A percentile compares a stretch with the other conserved stretches of the same genome.
phyloP scores from a whole-genome alignment of 2,888 invertebrate species.

The Meliscaeva auricollis region DNA sequence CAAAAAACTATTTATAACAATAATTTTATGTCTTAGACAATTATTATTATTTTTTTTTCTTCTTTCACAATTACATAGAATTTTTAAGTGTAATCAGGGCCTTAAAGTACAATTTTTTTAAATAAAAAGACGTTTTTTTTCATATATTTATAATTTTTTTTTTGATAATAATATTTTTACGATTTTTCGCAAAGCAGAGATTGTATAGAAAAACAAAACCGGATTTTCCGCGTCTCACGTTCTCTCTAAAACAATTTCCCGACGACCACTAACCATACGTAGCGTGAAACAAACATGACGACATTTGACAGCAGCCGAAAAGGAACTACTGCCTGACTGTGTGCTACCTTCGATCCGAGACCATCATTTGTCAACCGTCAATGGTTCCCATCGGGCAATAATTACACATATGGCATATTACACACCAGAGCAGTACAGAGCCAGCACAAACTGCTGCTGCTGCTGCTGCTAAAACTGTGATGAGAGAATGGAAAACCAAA shows the following conservation, averaged over 20 bases:
- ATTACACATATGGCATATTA: conserved; percentile 76
- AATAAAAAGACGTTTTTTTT: conserved; percentile 39
- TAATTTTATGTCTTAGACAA: conserved; percentile 18
- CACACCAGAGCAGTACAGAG: conserved; percentile 67
- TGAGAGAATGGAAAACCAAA: conserved; percentile 35
- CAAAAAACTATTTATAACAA: conserved; percentile 27
- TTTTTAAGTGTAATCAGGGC: conserved; percentile 31
- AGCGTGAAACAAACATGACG: conserved; percentile 80
- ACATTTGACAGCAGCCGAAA: conserved; percentile 84
- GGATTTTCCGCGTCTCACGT: conserved; percentile 80
- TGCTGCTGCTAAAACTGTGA: conserved; percentile 53
- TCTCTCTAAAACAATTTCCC: conserved; percentile 77
- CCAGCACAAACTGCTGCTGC: conserved; percentile 6
- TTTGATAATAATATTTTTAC: conserved; percentile 34
- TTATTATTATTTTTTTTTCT: conserved; percentile 18
- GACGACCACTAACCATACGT: conserved; percentile 75
- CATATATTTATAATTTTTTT: conserved; percentile 27
- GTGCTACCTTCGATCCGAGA: conserved; percentile 78
- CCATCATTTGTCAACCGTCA: conserved; percentile 76
- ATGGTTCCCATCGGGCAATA: conserved; percentile 77
- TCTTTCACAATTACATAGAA: neutral
- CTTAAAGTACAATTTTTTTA: conserved; percentile 33
- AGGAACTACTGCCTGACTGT: conserved; percentile 82
- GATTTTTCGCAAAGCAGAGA: conserved; percentile 46
- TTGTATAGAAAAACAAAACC: conserved; percentile 70